Evolutionary conservation across 2,797 vertebrate genomes (phyloP), one percentile per base, ranked within the genome.

Genomic region (Anguilla obscura): DNA sequence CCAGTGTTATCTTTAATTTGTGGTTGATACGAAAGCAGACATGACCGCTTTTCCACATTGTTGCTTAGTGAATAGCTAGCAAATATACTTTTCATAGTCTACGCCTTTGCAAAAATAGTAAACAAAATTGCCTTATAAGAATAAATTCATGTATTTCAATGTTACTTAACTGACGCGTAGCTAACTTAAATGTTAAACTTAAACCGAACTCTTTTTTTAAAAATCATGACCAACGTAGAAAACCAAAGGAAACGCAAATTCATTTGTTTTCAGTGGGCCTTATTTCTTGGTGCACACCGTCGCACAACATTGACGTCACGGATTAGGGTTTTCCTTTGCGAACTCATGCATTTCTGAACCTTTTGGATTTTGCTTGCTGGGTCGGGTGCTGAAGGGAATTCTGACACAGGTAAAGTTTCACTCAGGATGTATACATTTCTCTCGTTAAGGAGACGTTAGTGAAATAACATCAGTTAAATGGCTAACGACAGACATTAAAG

Each of bases 211-310:
- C 7, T 21, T 84, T 56, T 30, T 45, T 16, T 82, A 3, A 84
- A 52, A 84, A 52, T 84, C 58, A 56, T 85, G 40, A 10, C 27
- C 33, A 54, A 36, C 27, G 30, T 21, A 40, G 74, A 30, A 2
- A n/a, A 30, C 8, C 18, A 5, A 8, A 0, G 12, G 27, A 54
- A 36, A 12, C 71, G 1, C 12, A 3, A 1, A 21, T 10, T 33
- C 7, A n/a, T 56, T 85, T 56, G n/a, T 85, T 54, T 66, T 16
- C 14, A 24, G 40, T 1, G 36, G 85, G 40, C 52, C 40, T 24
- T 12, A 52, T 88, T 85, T 85, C 52, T 36, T n/a, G 71, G 79
- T 33, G 50, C 56, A 36, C 88, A 36, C 88, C 84, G 88, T 86
- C 88, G 85, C 88, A 52, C n/a, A 66, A 9, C 9, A 48, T 45